Evolutionary conservation across 2,113 vertebrate species (phyloP), one percentile per base, ranked within the genome.

Genomic region (Hoplias malabaricus): DNA sequence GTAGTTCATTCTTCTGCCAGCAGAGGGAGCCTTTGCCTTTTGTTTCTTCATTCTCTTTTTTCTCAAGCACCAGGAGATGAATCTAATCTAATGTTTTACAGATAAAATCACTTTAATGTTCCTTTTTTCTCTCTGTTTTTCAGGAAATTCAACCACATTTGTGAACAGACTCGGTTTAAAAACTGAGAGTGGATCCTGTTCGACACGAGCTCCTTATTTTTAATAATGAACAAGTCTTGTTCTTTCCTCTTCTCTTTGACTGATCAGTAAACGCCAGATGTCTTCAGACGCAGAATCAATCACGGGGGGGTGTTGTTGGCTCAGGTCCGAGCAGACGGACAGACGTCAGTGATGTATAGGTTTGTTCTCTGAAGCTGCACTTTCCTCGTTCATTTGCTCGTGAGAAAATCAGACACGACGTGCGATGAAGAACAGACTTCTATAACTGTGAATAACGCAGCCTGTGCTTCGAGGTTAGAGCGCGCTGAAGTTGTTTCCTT

Each of bases 91-190:
- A 25, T 31, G 16, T 5, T 23, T 36, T 13, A 13, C 14, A 59
- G 29, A 59, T 14, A 59, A n/a, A 21, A 14, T 1, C 12, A 36
- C 21, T 27, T 2, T 9, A 0, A 10, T n/a, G 14, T 25, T n/a
- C n/a, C n/a, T 27, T 82, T 87, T 16, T 9, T 70, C 54, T 56
- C 48, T 75, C 87, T 79, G 73, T 10, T 33, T 90, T 93, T 63
- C 82, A 99, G 98, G 94, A 99, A 98, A 90, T 98, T 99, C 91
- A 99, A 99, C 90, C 98, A 99, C 86, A 96, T 99, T 78, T 99
- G 98, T 89, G 98, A 98, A 87, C 97, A 99, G 92, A 99, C 97
- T 0, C 93, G 97, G 63, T 98, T 98, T 91, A 98, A 98, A 94
- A 98, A 94, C 91, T 98, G 89, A 95, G 70, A 50, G 67, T 27